Conservation (phyloP, 92 coral and sea anemone species). For the Phenganax marumi region DNA sequence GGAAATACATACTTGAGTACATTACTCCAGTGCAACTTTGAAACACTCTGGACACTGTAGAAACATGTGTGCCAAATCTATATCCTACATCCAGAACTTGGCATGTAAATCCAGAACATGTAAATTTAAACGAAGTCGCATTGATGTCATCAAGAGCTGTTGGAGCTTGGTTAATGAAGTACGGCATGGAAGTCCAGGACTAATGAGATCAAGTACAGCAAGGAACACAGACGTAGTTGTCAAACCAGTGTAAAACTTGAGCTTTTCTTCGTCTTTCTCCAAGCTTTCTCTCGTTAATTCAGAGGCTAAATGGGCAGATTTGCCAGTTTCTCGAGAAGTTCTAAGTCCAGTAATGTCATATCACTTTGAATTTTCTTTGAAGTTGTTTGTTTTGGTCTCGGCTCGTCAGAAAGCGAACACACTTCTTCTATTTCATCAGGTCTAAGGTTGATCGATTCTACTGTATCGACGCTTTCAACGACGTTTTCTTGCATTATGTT, state of each 20-base stretch:
- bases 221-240: constrained; percentile 27
- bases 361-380: too few relatives aligned
- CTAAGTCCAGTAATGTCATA: too few relatives aligned
- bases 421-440: too few relatives aligned
- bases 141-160: constrained; percentile 46
- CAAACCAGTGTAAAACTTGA: neutral
- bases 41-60: too few relatives aligned
- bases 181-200: constrained; percentile 25
- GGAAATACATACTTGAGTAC: constrained; percentile 33
- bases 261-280: constrained; percentile 26
- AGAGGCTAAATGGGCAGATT: too few relatives aligned
- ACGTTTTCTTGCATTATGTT: too few relatives aligned
- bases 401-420: too few relatives aligned
- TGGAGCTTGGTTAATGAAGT: constrained; percentile 34
- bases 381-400: too few relatives aligned
- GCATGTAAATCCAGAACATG: constrained; percentile 52
- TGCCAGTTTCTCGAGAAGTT: too few relatives aligned
- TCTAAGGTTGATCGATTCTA: too few relatives aligned
- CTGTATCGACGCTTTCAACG: too few relatives aligned
- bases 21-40: constrained; percentile 52
- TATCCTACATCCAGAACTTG: constrained; percentile 35
- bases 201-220: constrained; percentile 38
- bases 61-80: constrained; percentile 61
- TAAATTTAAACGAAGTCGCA: constrained; percentile 57
- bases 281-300: too few relatives aligned